Evolutionary conservation across 2,113 vertebrate genomes (phyloP).

Genomic region (Pandion haliaetus): DNA sequence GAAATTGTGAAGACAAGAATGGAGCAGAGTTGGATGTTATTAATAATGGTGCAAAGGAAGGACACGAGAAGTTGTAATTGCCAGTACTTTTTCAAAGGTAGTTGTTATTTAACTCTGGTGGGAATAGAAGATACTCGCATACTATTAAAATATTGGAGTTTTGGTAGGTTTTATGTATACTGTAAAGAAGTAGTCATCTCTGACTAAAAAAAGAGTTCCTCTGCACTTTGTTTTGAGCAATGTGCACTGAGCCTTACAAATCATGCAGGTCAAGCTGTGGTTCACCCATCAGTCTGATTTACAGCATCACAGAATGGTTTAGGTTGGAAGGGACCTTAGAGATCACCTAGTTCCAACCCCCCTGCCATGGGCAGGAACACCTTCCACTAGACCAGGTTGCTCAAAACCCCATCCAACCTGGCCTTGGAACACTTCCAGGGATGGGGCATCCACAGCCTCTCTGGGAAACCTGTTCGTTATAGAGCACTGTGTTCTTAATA

Average conservation of each 20-base stretch:
- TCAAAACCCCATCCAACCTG: not conserved
- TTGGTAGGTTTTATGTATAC: not conserved
- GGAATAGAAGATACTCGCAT: not conserved
- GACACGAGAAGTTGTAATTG: not conserved
- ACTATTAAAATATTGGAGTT: not conserved
- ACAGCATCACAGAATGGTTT: not conserved
- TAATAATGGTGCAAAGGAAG: not conserved
- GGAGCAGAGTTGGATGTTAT: not conserved
- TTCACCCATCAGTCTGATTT: not conserved
- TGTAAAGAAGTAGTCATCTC: not conserved
- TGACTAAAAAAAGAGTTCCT: not conserved
- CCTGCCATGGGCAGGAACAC: not conserved
- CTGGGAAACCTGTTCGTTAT: rapidly evolving
- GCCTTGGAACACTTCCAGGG: not conserved
- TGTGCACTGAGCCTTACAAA: not conserved
- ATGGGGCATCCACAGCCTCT: not conserved
- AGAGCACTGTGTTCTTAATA: not conserved
- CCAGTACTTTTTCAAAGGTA: not conserved
- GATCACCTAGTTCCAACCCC: not conserved
- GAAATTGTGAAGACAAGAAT: not conserved
- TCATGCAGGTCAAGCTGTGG: not conserved
- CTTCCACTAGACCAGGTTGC: not conserved
- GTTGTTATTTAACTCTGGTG: not conserved
- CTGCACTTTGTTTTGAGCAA: not conserved
- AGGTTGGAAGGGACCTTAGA: not conserved